These are phyloP conservation scores for Rhynchonema sp. DNA, from an alignment of 2,888 invertebrate species.

Conservation along the genomic window DNA sequence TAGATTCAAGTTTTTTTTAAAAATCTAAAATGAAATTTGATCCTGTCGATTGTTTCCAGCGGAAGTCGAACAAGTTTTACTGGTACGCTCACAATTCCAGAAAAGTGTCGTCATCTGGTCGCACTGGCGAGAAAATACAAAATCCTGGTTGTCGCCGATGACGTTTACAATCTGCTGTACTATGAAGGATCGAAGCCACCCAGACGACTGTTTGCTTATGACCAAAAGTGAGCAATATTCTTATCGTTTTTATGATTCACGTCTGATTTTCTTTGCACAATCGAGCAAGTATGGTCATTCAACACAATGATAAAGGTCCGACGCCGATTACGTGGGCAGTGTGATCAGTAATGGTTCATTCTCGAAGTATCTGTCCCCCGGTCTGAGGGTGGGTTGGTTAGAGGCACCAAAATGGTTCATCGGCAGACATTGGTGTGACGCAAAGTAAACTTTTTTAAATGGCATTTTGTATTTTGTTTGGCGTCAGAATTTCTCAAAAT, in stretches of 20 bases:
- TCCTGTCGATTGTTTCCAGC: background rate
- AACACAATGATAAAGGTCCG: slow-evolving; percentile 15
- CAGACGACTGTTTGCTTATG: slow-evolving; percentile 39
- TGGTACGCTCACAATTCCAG: slow-evolving; percentile 17
- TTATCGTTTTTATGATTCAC: background rate
- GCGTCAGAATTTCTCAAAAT: too few relatives aligned
- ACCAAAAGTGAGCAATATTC: slow-evolving; percentile 23
- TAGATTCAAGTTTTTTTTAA: background rate
- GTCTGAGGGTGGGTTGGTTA: slow-evolving; percentile 45
- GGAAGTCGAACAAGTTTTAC: background rate
- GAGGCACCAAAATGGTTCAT: slow-evolving; percentile 35
- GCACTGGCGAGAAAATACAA: slow-evolving; percentile 25
- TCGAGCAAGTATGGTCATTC: too few relatives aligned
- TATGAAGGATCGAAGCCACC: slow-evolving; percentile 34
- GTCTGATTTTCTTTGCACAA: background rate
- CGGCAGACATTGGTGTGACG: slow-evolving; percentile 8
- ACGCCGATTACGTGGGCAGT: slow-evolving; percentile 33
- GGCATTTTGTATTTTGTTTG: slow-evolving; percentile 7
- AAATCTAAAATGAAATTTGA: background rate
- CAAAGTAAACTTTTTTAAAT: too few relatives aligned
- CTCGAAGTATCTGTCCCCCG: slow-evolving; percentile 45
- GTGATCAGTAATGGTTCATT: slow-evolving; percentile 46
- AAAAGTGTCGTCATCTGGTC: slow-evolving; percentile 19
- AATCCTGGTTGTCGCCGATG: slow-evolving; percentile 40
- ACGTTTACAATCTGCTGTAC: slow-evolving; percentile 43